phyloP scores from a whole-genome alignment of 2,888 invertebrate species.

The Lepetodrilus schrolli region DNA sequence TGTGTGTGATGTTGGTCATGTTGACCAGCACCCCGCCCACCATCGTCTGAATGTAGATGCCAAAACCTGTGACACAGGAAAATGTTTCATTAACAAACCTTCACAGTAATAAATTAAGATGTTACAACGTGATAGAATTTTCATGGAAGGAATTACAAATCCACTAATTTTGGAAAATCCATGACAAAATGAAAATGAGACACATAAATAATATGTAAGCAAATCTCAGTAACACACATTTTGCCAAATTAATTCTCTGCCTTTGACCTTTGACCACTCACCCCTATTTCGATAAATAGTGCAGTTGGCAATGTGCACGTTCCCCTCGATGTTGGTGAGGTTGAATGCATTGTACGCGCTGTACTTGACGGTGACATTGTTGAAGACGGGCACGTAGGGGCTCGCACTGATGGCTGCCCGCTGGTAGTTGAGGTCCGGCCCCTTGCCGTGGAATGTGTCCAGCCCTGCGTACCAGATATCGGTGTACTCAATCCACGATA shows the following conservation, averaged over 20 bases:
- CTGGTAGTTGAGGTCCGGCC: slow-evolving; percentile 51
- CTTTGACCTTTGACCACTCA: slow-evolving; percentile 62
- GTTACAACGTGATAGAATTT: too few species aligned
- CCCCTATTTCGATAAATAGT: slow-evolving; percentile 85
- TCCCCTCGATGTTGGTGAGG: slow-evolving; percentile 62
- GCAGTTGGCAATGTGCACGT: slow-evolving; percentile 65
- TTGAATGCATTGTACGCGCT: slow-evolving; percentile 88
- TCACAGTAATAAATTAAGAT: too few species aligned
- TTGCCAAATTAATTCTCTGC: neutral
- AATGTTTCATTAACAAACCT: too few species aligned
- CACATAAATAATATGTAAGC: too few species aligned
- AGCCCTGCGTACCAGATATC: slow-evolving; percentile 80
- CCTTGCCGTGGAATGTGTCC: slow-evolving; percentile 57
- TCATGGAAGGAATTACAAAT: too few species aligned
- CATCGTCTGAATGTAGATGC: slow-evolving; percentile 68
- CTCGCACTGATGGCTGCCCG: slow-evolving; percentile 73
- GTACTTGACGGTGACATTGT: slow-evolving; percentile 86
- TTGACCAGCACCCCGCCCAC: slow-evolving; percentile 71
- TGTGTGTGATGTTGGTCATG: slow-evolving; percentile 64
- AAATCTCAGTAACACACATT: too few species aligned
- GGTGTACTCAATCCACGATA: slow-evolving; percentile 86
- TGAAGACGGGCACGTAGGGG: slow-evolving; percentile 86
- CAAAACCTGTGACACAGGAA: slow-evolving; percentile 67
- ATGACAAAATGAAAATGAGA: too few species aligned
- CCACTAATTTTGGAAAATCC: too few species aligned